Conservation (phyloP, 2,888 invertebrate species). For the Bombylius major region DNA sequence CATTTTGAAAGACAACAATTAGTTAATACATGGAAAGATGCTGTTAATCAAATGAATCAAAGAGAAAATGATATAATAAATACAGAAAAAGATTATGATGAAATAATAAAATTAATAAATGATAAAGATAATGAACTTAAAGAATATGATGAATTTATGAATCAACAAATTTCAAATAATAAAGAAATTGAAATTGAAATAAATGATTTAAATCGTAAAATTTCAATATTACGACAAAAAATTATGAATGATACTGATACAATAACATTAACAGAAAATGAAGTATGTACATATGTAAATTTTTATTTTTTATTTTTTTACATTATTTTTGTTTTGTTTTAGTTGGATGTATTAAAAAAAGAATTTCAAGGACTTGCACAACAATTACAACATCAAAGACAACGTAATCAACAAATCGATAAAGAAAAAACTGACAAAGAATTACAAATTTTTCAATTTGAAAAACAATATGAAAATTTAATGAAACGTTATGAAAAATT, state of each 20-base stretch:
- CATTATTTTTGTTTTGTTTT: background rate
- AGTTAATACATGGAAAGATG: slow-evolving; percentile 58
- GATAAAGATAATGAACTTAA: slow-evolving; percentile 34
- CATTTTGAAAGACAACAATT: slow-evolving; percentile 53
- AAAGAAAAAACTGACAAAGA: slow-evolving; percentile 20
- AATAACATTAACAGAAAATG: slow-evolving; percentile 32
- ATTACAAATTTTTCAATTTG: slow-evolving; percentile 19
- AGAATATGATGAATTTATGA: slow-evolving; percentile 39
- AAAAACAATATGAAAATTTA: slow-evolving; percentile 18
- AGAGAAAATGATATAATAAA: slow-evolving; percentile 52
- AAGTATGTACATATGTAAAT: slow-evolving; percentile 25
- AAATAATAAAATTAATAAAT: slow-evolving; percentile 22
- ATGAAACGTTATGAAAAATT: slow-evolving; percentile 22
- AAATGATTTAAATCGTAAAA: slow-evolving; percentile 31
- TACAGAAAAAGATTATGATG: slow-evolving; percentile 34
- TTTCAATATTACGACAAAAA: slow-evolving; percentile 32
- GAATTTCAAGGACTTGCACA: slow-evolving; percentile 28
- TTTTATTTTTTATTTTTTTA: background rate
- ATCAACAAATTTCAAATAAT: slow-evolving; percentile 42
- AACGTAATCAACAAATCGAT: slow-evolving; percentile 25
- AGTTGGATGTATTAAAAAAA: slow-evolving; percentile 27
- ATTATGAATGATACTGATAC: slow-evolving; percentile 27
- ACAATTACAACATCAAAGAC: slow-evolving; percentile 26
- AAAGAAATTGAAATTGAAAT: slow-evolving; percentile 37
- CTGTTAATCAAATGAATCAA: slow-evolving; percentile 55